A percentile compares a stretch with the other conserved stretches of the same genome.
phyloP scores from a whole-genome alignment of 2,888 invertebrate genomes.

The Acanthococcus lagerstroemiae region DNA sequence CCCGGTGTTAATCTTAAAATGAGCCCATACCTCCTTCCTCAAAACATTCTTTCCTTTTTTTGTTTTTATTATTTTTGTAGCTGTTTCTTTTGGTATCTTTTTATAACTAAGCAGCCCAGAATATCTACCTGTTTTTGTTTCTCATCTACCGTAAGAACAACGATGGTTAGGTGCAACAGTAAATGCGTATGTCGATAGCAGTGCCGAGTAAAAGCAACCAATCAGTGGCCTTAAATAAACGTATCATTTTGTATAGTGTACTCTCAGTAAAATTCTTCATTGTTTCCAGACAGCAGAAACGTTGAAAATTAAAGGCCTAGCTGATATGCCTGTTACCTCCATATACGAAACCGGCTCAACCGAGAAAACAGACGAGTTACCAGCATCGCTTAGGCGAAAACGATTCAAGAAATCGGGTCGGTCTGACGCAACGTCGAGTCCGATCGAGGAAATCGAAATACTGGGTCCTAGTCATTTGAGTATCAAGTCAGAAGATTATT shows the following conservation, averaged over 20 bases:
- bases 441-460: constrained; percentile 40
- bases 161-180: too few relatives aligned
- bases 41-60: too few relatives aligned
- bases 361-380: constrained; percentile 45
- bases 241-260: not conserved
- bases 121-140: too few relatives aligned
- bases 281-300: constrained; percentile 64
- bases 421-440: constrained; percentile 43
- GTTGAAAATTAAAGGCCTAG: constrained; percentile 77
- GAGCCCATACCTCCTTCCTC: too few relatives aligned
- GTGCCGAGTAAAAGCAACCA: not conserved
- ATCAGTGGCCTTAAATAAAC: not conserved
- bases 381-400: constrained; percentile 52
- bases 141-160: too few relatives aligned
- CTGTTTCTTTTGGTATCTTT: too few relatives aligned
- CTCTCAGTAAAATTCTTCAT: not conserved
- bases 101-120: too few relatives aligned
- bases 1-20: too few relatives aligned
- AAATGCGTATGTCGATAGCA: not conserved
- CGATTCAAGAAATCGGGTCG: constrained; percentile 58
- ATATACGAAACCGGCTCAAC: constrained; percentile 52
- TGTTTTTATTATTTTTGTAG: too few relatives aligned
- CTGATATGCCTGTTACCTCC: constrained; percentile 65
- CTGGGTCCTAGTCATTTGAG: not conserved
- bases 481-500: not conserved